Conservation (phyloP, 1,140 invertebrate genomes). For the Drosophila burlai region DNA sequence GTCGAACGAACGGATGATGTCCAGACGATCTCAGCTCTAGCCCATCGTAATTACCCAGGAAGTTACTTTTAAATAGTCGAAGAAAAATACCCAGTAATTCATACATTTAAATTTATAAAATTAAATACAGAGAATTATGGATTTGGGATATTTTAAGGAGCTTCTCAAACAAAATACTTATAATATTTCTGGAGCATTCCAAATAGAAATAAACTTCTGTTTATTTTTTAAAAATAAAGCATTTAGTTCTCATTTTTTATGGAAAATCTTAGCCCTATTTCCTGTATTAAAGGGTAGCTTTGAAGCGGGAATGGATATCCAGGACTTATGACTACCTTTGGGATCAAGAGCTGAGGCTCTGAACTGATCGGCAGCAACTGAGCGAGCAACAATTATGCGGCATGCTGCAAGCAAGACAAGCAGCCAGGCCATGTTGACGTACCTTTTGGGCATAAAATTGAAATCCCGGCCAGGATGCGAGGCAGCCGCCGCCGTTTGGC, state of each 20-base stretch:
- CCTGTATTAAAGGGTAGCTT: background rate
- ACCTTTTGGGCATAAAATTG: constrained; percentile 84
- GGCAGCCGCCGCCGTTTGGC: constrained; percentile 63
- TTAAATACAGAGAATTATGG: background rate
- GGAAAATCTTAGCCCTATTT: background rate
- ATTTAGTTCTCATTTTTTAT: background rate
- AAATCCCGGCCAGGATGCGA: constrained; percentile 77
- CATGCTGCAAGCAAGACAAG: constrained; percentile 50
- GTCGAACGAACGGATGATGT: constrained; percentile 10
- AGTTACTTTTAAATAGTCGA: background rate
- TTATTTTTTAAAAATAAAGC: background rate
- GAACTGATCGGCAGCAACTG: constrained; percentile 7
- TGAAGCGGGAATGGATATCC: constrained; percentile 19
- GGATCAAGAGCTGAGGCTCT: constrained; percentile 20
- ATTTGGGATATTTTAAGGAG: too few species aligned
- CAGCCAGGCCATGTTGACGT: constrained; percentile 73
- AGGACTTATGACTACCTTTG: constrained; percentile 4
- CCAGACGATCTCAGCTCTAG: constrained; percentile 42
- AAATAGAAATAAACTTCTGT: background rate
- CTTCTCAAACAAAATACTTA: background rate
- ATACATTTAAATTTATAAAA: background rate
- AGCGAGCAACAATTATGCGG: constrained; percentile 68
- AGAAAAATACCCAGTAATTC: background rate
- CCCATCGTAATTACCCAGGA: constrained; percentile 65
- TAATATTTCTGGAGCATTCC: background rate